Conservation (phyloP, 2,797 vertebrate species). For the Enteromius afrohamiltoni region DNA sequence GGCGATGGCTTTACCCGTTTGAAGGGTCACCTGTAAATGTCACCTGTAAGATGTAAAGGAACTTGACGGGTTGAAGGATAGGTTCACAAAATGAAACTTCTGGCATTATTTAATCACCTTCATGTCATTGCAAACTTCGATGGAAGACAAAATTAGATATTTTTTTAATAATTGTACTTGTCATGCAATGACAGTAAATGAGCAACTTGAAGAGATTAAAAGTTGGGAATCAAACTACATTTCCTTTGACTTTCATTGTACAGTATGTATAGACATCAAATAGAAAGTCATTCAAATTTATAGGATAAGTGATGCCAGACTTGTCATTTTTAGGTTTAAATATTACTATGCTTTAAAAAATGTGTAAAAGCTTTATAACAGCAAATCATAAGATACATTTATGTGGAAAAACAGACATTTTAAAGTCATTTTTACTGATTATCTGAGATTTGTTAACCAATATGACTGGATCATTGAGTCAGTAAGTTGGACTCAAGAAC, state of each 20-base stretch:
- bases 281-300: neutral
- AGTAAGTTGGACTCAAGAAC: neutral
- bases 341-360: neutral
- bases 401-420: neutral
- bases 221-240: neutral
- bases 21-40: slow-evolving; percentile 42
- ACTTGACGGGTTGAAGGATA: neutral
- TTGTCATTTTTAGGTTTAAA: neutral
- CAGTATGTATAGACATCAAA: neutral
- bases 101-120: neutral
- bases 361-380: neutral
- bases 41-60: slow-evolving; percentile 40
- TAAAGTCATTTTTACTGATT: neutral
- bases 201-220: neutral
- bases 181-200: neutral
- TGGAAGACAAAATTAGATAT: neutral
- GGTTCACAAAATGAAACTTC: neutral
- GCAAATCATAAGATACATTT: neutral
- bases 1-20: slow-evolving; percentile 30
- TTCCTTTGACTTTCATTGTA: neutral
- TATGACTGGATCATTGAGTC: neutral
- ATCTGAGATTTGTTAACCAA: neutral
- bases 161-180: neutral
- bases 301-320: neutral
- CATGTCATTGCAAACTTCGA: neutral